Evolutionary conservation across 2,797 vertebrate species (phyloP).

Genomic region (Eurystomus glaucurus): DNA sequence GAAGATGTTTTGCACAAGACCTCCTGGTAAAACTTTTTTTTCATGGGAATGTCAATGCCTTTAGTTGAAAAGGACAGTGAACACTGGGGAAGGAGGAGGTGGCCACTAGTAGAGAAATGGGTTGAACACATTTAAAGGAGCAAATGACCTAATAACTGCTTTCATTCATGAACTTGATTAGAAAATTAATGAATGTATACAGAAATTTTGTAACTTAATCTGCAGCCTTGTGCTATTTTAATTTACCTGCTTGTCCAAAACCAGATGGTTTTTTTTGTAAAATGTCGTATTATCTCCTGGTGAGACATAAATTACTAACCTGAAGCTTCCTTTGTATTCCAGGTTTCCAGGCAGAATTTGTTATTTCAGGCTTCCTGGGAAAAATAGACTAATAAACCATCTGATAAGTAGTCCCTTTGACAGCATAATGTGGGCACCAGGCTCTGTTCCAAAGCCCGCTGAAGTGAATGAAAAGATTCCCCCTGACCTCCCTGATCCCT

Average conservation of each 20-base stretch:
- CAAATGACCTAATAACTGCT: background rate
- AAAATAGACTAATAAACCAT: slow-evolving; percentile 61
- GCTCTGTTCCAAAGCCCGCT: slow-evolving; percentile 42
- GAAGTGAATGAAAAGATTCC: slow-evolving; percentile 53
- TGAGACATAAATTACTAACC: background rate
- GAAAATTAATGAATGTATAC: background rate
- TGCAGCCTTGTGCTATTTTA: background rate
- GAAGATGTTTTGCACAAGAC: slow-evolving; percentile 76
- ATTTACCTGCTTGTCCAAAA: background rate
- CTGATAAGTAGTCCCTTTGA: slow-evolving; percentile 35
- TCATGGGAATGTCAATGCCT: background rate
- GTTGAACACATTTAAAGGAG: slow-evolving; percentile 29
- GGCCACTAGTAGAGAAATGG: background rate
- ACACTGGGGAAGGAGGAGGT: background rate
- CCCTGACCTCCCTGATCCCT: slow-evolving; percentile 39
- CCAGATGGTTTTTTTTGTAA: background rate
- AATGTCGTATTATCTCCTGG: background rate
- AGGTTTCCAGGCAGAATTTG: slow-evolving; percentile 66
- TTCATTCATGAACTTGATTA: background rate
- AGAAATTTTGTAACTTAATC: background rate
- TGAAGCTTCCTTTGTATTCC: slow-evolving; percentile 50
- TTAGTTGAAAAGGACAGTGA: background rate
- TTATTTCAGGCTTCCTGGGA: slow-evolving; percentile 74
- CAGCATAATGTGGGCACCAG: background rate
- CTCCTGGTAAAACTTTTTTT: slow-evolving; percentile 73